These are phyloP conservation scores for Octomys mimax DNA, from an alignment of 2,797 vertebrate species.

Conservation along the genomic window DNA sequence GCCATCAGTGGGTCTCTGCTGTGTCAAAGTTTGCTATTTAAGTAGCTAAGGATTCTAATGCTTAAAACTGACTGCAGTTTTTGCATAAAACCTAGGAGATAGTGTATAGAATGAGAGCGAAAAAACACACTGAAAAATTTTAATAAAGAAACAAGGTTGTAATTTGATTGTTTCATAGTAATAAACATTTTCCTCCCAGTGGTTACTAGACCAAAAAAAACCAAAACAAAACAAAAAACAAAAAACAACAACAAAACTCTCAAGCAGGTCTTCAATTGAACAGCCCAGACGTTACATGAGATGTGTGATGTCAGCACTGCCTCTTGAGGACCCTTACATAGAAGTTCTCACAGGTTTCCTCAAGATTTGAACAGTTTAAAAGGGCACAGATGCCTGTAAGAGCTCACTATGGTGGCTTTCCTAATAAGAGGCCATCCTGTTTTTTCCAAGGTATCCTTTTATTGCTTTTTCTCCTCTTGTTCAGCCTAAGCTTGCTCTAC, in stretches of 20 bases:
- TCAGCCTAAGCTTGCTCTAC: not conserved
- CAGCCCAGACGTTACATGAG: not conserved
- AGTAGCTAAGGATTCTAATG: conserved; percentile 15
- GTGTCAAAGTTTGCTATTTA: conserved; percentile 28
- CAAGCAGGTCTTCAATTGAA: not conserved
- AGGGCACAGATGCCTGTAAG: not conserved
- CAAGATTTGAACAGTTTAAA: not conserved
- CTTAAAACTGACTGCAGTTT: conserved; percentile 4
- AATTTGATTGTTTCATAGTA: not conserved
- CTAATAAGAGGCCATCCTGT: not conserved
- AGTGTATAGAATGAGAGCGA: not conserved
- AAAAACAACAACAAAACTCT: too few relatives aligned
- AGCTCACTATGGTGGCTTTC: not conserved
- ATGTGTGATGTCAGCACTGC: not conserved
- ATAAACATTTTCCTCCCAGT: not conserved
- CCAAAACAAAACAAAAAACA: too few relatives aligned
- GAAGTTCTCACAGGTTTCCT: not conserved
- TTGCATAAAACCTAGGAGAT: conserved; percentile 28
- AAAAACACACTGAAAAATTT: conserved; percentile 4
- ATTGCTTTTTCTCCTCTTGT: not conserved
- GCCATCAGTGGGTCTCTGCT: not conserved
- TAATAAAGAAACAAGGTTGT: not conserved
- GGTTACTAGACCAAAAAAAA: not conserved
- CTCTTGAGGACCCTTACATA: not conserved
- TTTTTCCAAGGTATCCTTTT: not conserved